Evolutionary conservation across 2,113 vertebrate genomes (phyloP).

Genomic region (Rhabdomys dilectus): DNA sequence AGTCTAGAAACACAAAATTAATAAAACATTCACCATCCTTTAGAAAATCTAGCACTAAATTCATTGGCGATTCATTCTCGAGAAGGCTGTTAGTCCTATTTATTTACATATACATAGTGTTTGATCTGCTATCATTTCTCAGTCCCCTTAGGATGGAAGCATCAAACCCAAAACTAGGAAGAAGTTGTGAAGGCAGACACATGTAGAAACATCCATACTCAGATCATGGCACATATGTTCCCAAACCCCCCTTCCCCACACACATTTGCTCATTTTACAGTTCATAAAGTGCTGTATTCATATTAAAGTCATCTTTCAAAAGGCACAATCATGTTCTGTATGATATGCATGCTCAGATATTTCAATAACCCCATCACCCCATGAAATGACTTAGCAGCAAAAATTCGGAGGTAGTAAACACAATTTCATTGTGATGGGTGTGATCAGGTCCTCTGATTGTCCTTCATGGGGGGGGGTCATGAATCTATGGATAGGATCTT

Average conservation of each 20-base stretch:
- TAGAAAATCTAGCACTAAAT: neutral
- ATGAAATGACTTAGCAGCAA: constrained; percentile 28
- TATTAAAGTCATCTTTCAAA: constrained; percentile 53
- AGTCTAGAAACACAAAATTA: constrained; percentile 21
- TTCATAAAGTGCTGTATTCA: neutral
- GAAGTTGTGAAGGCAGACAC: neutral
- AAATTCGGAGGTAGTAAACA: constrained; percentile 11
- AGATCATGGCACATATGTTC: too few relatives aligned
- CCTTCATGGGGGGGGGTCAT: neutral
- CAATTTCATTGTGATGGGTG: constrained; percentile 28
- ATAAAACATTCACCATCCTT: neutral
- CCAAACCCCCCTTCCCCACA: neutral
- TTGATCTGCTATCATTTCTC: neutral
- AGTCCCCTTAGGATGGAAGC: neutral
- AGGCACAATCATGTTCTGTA: neutral
- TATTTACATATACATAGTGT: neutral
- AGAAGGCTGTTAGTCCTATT: neutral
- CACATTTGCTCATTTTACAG: neutral
- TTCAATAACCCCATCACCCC: constrained; percentile 13
- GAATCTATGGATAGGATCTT: constrained; percentile 49
- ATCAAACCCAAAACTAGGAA: neutral
- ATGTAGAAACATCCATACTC: neutral
- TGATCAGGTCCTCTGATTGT: constrained; percentile 39
- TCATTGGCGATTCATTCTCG: neutral
- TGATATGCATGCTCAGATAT: constrained; percentile 34